phyloP scores from a whole-genome alignment of 2,113 vertebrate species.

The Alaudala cheleensis region DNA sequence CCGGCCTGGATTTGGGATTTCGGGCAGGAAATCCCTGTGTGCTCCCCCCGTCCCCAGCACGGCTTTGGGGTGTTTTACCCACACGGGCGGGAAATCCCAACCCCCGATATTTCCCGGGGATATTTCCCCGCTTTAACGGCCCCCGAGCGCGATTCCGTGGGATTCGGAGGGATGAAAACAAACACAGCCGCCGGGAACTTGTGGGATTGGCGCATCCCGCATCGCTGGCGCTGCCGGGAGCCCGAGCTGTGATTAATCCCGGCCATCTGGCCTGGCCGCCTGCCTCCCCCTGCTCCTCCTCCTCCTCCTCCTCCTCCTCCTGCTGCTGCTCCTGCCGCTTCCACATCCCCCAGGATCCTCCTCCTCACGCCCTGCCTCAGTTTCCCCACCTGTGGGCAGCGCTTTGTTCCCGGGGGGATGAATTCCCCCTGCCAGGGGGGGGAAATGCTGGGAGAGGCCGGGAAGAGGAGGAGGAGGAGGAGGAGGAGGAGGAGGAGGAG shows the following conservation, averaged over 20 bases:
- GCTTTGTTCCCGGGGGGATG: not conserved
- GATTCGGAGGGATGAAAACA: not conserved
- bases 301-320: not conserved
- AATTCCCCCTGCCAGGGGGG: not conserved
- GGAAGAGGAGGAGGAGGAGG: not conserved
- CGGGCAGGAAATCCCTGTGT: rapidly evolving
- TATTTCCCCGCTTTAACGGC: not conserved
- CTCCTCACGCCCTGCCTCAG: not conserved
- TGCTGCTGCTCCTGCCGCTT: not conserved
- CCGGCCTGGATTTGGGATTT: not conserved
- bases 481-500: not conserved
- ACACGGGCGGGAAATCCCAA: not conserved
- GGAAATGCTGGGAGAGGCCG: not conserved
- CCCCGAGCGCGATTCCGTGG: not conserved
- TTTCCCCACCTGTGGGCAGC: not conserved
- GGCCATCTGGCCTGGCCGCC: conserved; percentile 32
- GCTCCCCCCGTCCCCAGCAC: not conserved
- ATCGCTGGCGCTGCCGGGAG: not conserved
- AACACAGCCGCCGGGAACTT: not conserved
- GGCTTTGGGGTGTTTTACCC: not conserved
- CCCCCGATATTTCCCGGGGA: not conserved
- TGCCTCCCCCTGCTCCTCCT: not conserved
- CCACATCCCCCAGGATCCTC: not conserved
- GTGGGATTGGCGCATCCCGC: not conserved
- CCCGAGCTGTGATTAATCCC: conserved; percentile 15